Conservation (phyloP, 1,140 invertebrate species). For the Macrosteles quadrilineatus region DNA sequence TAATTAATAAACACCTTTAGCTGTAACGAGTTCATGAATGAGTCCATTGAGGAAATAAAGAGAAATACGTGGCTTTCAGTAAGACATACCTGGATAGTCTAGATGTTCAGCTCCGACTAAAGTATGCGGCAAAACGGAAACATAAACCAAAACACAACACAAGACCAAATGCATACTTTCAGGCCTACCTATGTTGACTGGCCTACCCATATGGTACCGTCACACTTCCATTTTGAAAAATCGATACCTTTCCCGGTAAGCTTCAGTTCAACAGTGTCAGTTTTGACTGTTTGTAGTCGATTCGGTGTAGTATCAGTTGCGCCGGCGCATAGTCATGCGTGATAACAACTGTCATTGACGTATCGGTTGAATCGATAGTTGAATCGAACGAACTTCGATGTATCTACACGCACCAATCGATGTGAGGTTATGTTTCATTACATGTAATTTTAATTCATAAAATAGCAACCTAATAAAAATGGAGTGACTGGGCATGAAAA, state of each 20-base stretch:
- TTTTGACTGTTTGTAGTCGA: neutral
- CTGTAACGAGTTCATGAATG: too few species aligned
- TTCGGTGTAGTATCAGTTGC: neutral
- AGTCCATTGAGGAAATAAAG: too few species aligned
- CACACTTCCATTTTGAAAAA: conserved; percentile 26
- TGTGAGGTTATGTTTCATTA: too few species aligned
- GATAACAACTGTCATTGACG: too few species aligned
- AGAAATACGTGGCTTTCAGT: too few species aligned
- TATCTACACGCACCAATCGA: too few species aligned
- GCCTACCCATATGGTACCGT: conserved; percentile 22
- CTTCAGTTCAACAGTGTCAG: neutral
- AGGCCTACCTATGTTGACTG: neutral
- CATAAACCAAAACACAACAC: neutral
- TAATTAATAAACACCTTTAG: too few species aligned
- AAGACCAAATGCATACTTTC: conserved; percentile 10
- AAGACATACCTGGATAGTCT: conserved; percentile 24
- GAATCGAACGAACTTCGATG: too few species aligned
- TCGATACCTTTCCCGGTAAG: conserved; percentile 24
- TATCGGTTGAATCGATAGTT: too few species aligned
- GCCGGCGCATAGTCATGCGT: neutral
- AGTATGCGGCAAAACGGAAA: neutral
- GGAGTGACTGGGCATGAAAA: too few species aligned
- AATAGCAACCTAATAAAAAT: too few species aligned
- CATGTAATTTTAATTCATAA: too few species aligned
- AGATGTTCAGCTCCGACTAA: neutral